Conservation (phyloP, 2,797 vertebrate genomes). For the Bovichtus variegatus region DNA sequence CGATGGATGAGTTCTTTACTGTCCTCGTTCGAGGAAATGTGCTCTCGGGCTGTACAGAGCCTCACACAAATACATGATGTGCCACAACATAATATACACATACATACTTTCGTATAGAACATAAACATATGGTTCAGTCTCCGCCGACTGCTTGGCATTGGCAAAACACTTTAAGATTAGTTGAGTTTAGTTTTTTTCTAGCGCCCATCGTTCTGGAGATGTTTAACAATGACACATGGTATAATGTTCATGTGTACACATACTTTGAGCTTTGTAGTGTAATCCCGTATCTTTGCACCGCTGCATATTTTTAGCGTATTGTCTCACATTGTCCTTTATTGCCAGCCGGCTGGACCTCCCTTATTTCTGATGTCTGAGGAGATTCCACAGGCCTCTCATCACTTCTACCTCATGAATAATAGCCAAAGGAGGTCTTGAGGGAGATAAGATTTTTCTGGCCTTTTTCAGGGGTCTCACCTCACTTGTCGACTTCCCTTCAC, state of each 20-base stretch:
- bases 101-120: no score
- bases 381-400: conserved; percentile 4
- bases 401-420: conserved; percentile 64
- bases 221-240: not conserved
- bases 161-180: no score
- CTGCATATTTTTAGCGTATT: not conserved
- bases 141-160: no score
- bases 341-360: conserved; percentile 2
- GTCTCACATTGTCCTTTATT: conserved; percentile 12
- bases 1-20: no score
- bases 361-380: not conserved
- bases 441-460: conserved; percentile 51
- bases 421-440: conserved; percentile 26
- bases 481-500: conserved; percentile 29
- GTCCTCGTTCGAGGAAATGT: no score
- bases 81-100: no score
- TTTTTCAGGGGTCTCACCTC: conserved; percentile 58
- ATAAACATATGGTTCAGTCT: no score
- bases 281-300: not conserved
- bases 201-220: not conserved
- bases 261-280: not conserved
- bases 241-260: not conserved
- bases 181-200: no score
- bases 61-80: no score
- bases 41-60: no score